These are phyloP conservation scores for Herpetotheres cachinnans DNA, from an alignment of 2,113 vertebrate genomes.

Conservation along the genomic window DNA sequence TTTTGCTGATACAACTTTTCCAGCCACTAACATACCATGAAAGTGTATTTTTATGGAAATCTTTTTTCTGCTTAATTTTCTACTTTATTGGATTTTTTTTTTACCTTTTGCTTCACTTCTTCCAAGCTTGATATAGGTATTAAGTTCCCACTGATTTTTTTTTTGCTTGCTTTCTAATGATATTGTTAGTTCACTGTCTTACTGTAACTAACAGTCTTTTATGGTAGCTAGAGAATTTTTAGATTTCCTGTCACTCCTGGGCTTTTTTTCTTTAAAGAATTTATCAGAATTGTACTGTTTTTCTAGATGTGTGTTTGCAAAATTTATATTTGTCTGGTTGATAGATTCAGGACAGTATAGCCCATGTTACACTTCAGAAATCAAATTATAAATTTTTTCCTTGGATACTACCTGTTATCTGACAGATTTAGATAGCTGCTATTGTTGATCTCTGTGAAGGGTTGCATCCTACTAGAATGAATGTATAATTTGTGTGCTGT, in stretches of 20 bases:
- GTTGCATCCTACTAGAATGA: neutral
- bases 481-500: neutral
- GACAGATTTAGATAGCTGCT: neutral
- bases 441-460: neutral
- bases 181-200: neutral
- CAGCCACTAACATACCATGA: neutral
- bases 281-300: neutral
- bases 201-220: neutral
- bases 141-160: neutral
- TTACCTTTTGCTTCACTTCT: neutral
- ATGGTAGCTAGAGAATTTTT: neutral
- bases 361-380: neutral
- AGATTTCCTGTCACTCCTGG: neutral
- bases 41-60: neutral
- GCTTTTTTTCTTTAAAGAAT: neutral
- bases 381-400: neutral
- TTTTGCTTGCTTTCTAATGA: neutral
- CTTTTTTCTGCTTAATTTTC: neutral
- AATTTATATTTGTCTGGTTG: neutral
- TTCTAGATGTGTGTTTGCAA: neutral
- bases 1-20: neutral
- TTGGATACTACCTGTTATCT: neutral
- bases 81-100: neutral
- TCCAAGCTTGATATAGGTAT: neutral
- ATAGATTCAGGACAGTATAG: neutral